Evolutionary conservation across 2,797 vertebrate species (phyloP).

Genomic region (Siniperca undulata): DNA sequence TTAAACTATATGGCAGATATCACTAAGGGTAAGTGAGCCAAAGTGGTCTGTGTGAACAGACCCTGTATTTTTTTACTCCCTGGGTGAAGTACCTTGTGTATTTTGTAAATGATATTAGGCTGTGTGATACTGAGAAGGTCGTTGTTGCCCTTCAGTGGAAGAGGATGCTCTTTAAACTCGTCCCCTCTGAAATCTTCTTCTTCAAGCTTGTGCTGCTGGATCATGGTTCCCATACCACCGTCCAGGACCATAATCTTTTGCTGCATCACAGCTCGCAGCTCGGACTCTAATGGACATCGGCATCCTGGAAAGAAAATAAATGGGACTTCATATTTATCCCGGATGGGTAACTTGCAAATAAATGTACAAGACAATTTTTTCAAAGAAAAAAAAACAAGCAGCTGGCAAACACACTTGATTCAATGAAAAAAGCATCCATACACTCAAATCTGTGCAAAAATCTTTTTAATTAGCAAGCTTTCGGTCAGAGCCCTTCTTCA

Average conservation of each 20-base stretch:
- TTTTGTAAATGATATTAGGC: slow-evolving; percentile 89
- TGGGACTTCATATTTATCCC: not conserved
- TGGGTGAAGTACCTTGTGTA: slow-evolving; percentile 90
- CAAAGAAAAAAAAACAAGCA: not conserved
- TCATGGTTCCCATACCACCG: slow-evolving; percentile 98
- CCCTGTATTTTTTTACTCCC: not conserved
- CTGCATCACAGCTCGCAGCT: slow-evolving; percentile 87
- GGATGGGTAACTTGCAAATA: not conserved
- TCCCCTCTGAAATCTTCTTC: slow-evolving; percentile 91
- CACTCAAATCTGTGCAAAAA: too few relatives aligned
- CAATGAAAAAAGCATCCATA: too few relatives aligned
- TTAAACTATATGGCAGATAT: not conserved
- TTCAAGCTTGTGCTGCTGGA: slow-evolving; percentile 88
- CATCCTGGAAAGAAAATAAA: slow-evolving; percentile 34
- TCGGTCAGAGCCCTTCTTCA: too few relatives aligned
- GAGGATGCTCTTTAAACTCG: slow-evolving; percentile 90
- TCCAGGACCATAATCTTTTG: slow-evolving; percentile 94
- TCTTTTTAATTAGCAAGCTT: too few relatives aligned
- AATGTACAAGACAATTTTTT: not conserved
- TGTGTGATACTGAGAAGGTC: slow-evolving; percentile 96
- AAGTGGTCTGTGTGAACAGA: accelerated
- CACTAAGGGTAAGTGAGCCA: not conserved
- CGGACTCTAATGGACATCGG: slow-evolving; percentile 76
- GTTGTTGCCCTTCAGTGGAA: slow-evolving; percentile 93
- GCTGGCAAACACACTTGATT: not conserved